Conservation (phyloP, 2,797 vertebrate genomes). For the Enteromius argenteus region DNA sequence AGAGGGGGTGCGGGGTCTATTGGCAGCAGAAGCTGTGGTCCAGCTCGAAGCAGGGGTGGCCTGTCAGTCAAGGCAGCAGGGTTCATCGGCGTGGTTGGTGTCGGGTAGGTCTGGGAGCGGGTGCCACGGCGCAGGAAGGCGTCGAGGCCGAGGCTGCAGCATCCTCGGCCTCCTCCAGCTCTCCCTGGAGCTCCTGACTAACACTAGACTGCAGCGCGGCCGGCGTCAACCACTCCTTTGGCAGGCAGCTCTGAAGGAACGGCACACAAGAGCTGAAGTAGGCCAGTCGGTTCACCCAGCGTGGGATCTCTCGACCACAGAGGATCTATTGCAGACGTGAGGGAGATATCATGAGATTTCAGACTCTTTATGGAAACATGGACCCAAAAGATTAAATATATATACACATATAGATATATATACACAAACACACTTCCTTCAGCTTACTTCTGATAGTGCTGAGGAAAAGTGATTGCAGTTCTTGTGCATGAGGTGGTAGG, state of each 20-base stretch:
- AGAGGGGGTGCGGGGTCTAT: conserved; percentile 37
- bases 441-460: conserved; percentile 90
- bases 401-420: not conserved
- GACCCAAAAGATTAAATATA: not conserved
- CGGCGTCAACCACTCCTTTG: conserved; percentile 98
- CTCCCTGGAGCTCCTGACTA: conserved; percentile 94
- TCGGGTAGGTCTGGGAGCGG: conserved; percentile 81
- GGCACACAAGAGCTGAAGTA: conserved; percentile 99
- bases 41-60: conserved; percentile 46
- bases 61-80: conserved; percentile 51
- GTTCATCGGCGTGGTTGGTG: conserved; percentile 76
- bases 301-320: conserved; percentile 96
- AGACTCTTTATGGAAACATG: not conserved
- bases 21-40: conserved; percentile 57
- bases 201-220: conserved; percentile 97
- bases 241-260: conserved; percentile 98
- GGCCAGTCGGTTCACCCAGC: conserved; percentile 98
- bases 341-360: conserved; percentile 10
- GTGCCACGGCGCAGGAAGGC: conserved; percentile 63
- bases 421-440: not conserved
- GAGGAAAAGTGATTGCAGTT: conserved; percentile 99
- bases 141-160: conserved; percentile 84
- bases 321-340: conserved; percentile 83
- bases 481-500: conserved; percentile 99
- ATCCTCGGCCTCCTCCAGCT: conserved; percentile 92